Percentiles rank a stretch among this genome's conserved stretches.
These are phyloP conservation scores for Cephonodes hylas DNA, from an alignment of 2,888 invertebrate species.

Conservation along the genomic window DNA sequence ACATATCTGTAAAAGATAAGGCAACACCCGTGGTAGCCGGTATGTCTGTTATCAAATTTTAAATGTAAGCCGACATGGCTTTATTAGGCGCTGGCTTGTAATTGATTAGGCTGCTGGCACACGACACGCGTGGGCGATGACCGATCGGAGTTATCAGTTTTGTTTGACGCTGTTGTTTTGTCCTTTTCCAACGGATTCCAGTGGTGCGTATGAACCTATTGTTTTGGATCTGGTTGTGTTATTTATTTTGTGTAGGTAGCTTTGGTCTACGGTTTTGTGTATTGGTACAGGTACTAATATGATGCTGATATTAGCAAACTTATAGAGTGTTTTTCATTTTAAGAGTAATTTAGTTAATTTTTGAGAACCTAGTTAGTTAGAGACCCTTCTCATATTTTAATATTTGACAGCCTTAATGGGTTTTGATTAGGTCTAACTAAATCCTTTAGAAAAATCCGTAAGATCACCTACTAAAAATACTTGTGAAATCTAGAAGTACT, in stretches of 20 bases:
- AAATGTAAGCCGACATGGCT: conserved; percentile 60
- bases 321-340: no score
- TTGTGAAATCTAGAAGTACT: no score
- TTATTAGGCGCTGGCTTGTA: conserved; percentile 47
- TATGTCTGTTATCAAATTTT: conserved; percentile 59
- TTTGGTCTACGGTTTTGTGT: no score
- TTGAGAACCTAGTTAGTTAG: no score
- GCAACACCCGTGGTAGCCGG: conserved; percentile 45
- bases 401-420: no score
- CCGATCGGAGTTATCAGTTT: conserved; percentile 9
- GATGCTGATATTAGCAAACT: no score
- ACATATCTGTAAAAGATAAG: neutral
- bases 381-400: no score
- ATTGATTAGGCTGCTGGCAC: conserved; percentile 7
- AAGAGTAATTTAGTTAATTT: no score
- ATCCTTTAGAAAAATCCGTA: no score
- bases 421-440: no score
- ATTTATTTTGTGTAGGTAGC: neutral
- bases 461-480: no score
- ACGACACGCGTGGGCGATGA: conserved; percentile 12
- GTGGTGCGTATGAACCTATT: neutral
- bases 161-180: conserved; percentile 10
- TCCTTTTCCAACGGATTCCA: conserved; percentile 1
- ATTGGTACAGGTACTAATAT: no score
- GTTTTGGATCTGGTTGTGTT: neutral